Evolutionary conservation across 2,888 invertebrate genomes (phyloP).

Genomic region (Resseliella maxima): DNA sequence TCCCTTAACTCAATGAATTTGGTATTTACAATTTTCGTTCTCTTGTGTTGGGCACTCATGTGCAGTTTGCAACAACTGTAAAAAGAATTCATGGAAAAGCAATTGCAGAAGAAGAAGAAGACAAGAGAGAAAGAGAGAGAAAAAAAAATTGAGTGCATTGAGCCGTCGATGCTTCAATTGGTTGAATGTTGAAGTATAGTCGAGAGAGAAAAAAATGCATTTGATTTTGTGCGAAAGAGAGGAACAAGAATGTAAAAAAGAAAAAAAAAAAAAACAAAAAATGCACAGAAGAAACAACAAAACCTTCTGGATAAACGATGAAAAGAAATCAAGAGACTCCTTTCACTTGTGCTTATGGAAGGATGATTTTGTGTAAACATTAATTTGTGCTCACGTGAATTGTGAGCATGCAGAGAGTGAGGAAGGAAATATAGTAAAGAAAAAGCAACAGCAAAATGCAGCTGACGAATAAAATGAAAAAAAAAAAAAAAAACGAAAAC

Average conservation of each 20-base stretch:
- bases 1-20: neutral
- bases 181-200: neutral
- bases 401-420: too few relatives aligned
- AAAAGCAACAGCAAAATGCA: too few relatives aligned
- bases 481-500: neutral
- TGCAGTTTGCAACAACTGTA: neutral
- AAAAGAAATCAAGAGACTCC: constrained; percentile 31
- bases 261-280: too few relatives aligned
- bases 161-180: constrained; percentile 19
- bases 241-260: neutral
- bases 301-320: neutral
- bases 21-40: constrained; percentile 5
- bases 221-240: neutral
- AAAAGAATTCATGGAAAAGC: constrained; percentile 17
- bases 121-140: neutral
- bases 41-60: neutral
- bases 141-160: neutral
- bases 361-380: constrained; percentile 22
- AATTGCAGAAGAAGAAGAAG: neutral
- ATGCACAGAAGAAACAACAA: neutral
- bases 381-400: constrained; percentile 18
- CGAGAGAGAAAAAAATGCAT: neutral
- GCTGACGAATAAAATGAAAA: neutral
- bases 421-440: neutral
- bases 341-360: constrained; percentile 21